Evolutionary conservation across 2,113 vertebrate genomes (phyloP), one percentile per base, ranked within the genome.

Genomic region (Burhinus oedicnemus): DNA sequence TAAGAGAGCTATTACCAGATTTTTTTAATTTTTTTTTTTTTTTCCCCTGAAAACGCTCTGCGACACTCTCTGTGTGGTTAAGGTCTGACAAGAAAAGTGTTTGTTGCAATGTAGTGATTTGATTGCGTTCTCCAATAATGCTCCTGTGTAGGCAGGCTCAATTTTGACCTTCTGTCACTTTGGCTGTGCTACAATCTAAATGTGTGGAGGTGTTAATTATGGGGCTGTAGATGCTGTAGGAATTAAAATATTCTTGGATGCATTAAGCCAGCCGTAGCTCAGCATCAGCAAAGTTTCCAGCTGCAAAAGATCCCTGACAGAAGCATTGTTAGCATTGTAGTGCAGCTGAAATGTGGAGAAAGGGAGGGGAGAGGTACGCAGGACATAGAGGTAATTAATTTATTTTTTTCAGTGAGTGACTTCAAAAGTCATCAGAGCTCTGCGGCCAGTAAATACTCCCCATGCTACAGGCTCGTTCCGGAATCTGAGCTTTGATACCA

Each of bases 1-100:
- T 99, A 99, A 99, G 99, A 95, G 81, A 86, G 11, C 23, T 65
- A 20, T 71, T 45, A n/a, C 51, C 38, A 51, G 22, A 25, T 51
- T 23, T 13, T 51, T 51, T 25, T 7, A 47, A 9, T 51, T 51
- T 23, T 25, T 20, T 51, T 51, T 23, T 25, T 51, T 49, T 51
- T 51, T 12, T 23, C 49, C 22, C 49, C 49, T 51, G 49, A 23
- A 51, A 51, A 25, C 64, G 61, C 15, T 69, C 26, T 54, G 38
- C 10, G 12, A 65, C n/a, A n/a, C 22, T n/a, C 60, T 75, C 18
- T 57, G 57, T 29, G 14, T 32, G 38, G 51, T 68, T 93, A 61
- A 70, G 71, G 60, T 51, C 54, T 91, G 85, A 61, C 70, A 85
- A 47, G 71, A 64, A 75, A 54, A 42, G 22, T 19, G 12, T 72